Evolutionary conservation across 1,140 invertebrate species (phyloP).

Genomic region (Zaprionus africanus): DNA sequence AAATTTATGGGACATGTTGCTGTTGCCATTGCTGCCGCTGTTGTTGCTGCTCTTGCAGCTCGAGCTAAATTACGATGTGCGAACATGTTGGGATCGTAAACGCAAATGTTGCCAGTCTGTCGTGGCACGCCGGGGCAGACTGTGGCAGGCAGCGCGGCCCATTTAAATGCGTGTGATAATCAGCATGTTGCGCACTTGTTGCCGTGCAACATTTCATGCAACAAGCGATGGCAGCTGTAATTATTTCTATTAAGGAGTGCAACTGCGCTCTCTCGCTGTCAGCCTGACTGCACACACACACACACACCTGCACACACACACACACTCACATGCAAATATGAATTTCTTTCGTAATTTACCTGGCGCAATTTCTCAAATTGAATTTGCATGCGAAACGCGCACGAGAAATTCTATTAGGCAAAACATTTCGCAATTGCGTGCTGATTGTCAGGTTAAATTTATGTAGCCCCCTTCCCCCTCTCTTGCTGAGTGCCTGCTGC

Average conservation of each 20-base stretch:
- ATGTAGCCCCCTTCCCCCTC: not conserved
- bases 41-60: conserved; percentile 10
- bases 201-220: conserved; percentile 58
- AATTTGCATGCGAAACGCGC: conserved; percentile 78
- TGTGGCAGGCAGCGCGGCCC: conserved; percentile 6
- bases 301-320: not conserved
- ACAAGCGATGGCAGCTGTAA: conserved; percentile 50
- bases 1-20: conserved; percentile 73
- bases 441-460: conserved; percentile 67
- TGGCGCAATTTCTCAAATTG: conserved; percentile 53
- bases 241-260: conserved; percentile 75
- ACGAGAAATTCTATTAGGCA: conserved; percentile 76
- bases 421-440: conserved; percentile 81
- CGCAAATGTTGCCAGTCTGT: conserved; percentile 29
- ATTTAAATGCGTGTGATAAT: conserved; percentile 60
- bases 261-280: conserved; percentile 45
- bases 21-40: conserved; percentile 7
- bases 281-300: conserved; percentile 42
- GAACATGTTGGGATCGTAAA: conserved; percentile 67
- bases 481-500: not conserved
- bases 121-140: not conserved
- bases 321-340: conserved; percentile 3
- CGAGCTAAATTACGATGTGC: conserved; percentile 78
- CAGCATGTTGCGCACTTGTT: conserved; percentile 54
- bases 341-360: conserved; percentile 22